Percentiles rank a stretch among this genome's conserved stretches.
Evolutionary conservation across 2,113 vertebrate species (phyloP).

Genomic region (Narcine bancroftii): DNA sequence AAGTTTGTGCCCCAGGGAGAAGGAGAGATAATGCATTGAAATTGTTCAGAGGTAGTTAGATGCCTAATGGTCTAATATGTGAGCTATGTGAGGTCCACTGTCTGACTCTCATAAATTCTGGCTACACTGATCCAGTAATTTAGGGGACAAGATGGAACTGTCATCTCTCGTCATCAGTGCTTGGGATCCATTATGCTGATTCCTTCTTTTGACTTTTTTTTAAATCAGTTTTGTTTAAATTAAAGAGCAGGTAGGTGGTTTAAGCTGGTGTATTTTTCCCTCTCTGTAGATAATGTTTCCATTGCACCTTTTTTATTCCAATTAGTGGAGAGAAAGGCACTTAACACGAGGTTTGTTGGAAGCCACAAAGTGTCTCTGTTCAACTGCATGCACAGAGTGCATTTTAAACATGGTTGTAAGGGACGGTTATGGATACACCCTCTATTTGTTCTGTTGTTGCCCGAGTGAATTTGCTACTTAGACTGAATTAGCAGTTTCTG

Average conservation of each 20-base stretch:
- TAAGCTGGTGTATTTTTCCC: neutral
- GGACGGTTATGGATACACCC: neutral
- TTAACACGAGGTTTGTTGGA: neutral
- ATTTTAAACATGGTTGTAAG: neutral
- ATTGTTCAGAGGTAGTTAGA: conserved; percentile 79
- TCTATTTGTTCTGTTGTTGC: neutral
- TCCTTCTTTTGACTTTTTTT: conserved; percentile 16
- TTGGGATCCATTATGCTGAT: conserved; percentile 58
- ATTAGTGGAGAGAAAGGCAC: neutral
- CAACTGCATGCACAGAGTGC: neutral
- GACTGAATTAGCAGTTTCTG: conserved; percentile 14
- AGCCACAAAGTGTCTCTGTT: neutral
- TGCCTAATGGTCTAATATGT: conserved; percentile 80
- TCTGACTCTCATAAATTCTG: conserved; percentile 79
- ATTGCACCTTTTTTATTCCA: neutral
- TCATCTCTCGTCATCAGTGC: conserved; percentile 66
- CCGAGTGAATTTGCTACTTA: conserved; percentile 17
- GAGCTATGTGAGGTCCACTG: conserved; percentile 73
- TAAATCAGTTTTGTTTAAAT: conserved; percentile 13
- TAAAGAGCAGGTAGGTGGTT: conserved; percentile 1
- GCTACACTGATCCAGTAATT: conserved; percentile 80
- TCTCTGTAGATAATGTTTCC: neutral
- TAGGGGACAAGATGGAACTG: conserved; percentile 69
- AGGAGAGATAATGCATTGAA: conserved; percentile 74
- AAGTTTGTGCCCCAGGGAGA: conserved; percentile 74